Evolutionary conservation across 92 coral and sea anemone genomes (phyloP).

Genomic region (Ricordea florida): DNA sequence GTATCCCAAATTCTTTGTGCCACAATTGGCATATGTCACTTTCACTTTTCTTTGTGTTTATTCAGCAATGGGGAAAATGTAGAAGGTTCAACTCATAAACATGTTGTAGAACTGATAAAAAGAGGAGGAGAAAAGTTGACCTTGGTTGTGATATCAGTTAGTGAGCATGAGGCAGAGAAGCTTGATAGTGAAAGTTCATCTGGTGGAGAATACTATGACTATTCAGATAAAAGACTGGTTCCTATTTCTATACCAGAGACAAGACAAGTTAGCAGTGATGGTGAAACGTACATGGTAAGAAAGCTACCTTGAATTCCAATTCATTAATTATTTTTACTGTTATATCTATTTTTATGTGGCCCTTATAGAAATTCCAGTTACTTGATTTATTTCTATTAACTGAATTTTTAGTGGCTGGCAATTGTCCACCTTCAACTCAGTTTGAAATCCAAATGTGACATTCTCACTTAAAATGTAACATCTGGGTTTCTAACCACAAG

Average conservation of each 20-base stretch:
- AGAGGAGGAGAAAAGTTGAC: constrained; percentile 80
- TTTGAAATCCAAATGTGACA: too few species aligned
- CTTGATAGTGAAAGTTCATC: constrained; percentile 93
- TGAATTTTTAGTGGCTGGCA: too few species aligned
- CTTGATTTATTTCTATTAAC: too few species aligned
- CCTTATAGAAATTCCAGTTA: neutral
- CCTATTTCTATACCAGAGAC: constrained; percentile 93
- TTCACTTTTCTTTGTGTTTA: neutral
- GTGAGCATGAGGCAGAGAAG: constrained; percentile 83
- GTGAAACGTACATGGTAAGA: constrained; percentile 86
- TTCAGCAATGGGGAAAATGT: constrained; percentile 92
- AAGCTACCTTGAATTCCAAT: neutral
- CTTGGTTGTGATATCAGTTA: constrained; percentile 89
- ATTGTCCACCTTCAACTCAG: too few species aligned
- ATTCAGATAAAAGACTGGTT: constrained; percentile 78
- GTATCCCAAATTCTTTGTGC: too few species aligned
- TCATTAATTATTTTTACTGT: neutral
- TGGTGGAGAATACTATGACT: constrained; percentile 91
- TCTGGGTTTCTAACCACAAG: too few species aligned
- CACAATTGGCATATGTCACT: too few species aligned
- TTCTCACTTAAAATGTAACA: too few species aligned
- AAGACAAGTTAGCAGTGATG: constrained; percentile 80
- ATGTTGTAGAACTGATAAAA: constrained; percentile 88
- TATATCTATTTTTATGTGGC: neutral
- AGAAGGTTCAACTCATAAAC: constrained; percentile 98